Conservation (phyloP, 1,140 invertebrate species). For the Temnothorax longispinosus region DNA sequence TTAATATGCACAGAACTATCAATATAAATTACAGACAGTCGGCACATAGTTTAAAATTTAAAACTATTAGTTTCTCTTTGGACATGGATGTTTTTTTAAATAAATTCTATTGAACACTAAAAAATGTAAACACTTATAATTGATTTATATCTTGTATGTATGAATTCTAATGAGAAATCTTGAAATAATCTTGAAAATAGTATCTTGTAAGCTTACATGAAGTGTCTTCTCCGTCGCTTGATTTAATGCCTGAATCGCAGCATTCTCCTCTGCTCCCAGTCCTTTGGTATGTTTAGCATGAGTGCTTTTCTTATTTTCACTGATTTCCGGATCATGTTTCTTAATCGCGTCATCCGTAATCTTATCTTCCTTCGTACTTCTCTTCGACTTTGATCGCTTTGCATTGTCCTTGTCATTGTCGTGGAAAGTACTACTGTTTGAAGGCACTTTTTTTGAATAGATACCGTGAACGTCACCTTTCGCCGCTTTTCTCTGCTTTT, state of each 20-base stretch:
- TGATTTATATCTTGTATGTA: not conserved
- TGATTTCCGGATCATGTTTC: constrained; percentile 72
- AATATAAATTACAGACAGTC: not conserved
- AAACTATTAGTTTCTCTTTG: not conserved
- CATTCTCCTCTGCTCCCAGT: constrained; percentile 80
- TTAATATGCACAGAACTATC: not conserved
- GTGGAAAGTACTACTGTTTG: constrained; percentile 82
- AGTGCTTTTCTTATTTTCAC: constrained; percentile 80
- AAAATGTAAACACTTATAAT: not conserved
- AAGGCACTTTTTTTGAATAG: constrained; percentile 85
- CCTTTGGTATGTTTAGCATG: constrained; percentile 81
- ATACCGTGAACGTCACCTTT: constrained; percentile 74
- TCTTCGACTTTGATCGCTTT: constrained; percentile 79
- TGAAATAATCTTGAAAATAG: constrained; percentile 52
- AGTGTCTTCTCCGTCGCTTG: constrained; percentile 93
- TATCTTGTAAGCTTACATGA: constrained; percentile 86
- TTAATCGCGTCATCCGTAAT: constrained; percentile 63
- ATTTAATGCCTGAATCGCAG: constrained; percentile 91
- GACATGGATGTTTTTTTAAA: not conserved
- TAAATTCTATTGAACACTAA: not conserved
- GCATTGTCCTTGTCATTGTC: constrained; percentile 77
- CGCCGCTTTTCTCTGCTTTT: constrained; percentile 84
- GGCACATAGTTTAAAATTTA: not conserved
- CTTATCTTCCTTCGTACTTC: constrained; percentile 78
- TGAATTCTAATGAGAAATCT: constrained; percentile 10